Evolutionary conservation across 2,797 vertebrate species (phyloP).

Genomic region (Gila robusta): DNA sequence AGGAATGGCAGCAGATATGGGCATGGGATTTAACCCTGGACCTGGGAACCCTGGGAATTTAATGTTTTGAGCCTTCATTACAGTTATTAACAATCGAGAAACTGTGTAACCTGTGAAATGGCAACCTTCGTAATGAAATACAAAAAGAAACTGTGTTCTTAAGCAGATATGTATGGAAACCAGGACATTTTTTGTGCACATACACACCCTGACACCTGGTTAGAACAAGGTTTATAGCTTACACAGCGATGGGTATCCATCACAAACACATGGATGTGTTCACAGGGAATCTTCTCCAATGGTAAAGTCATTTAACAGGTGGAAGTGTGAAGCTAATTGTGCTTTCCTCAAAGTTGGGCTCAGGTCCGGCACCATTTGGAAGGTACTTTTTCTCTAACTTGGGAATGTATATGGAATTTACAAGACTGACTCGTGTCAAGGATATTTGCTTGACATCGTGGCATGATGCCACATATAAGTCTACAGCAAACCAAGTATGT

Average conservation of each 20-base stretch:
- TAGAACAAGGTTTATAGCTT: slow-evolving; percentile 47
- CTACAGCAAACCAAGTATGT: slow-evolving; percentile 64
- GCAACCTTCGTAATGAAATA: slow-evolving; percentile 51
- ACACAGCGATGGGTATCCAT: slow-evolving; percentile 25
- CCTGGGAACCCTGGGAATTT: slow-evolving; percentile 96
- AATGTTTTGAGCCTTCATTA: slow-evolving; percentile 87
- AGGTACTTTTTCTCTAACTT: slow-evolving; percentile 70
- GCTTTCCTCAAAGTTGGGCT: slow-evolving; percentile 48
- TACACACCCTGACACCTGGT: slow-evolving; percentile 42
- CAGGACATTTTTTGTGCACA: slow-evolving; percentile 55
- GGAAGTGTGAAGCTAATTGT: slow-evolving; percentile 43
- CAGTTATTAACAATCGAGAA: slow-evolving; percentile 52
- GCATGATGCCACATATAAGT: slow-evolving; percentile 41
- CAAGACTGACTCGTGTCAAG: slow-evolving; percentile 76
- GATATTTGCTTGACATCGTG: slow-evolving; percentile 78
- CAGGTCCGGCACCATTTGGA: slow-evolving; percentile 54
- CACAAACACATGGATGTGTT: slow-evolving; percentile 57
- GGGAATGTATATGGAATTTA: slow-evolving; percentile 86
- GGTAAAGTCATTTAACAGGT: slow-evolving; percentile 55
- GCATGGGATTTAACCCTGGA: slow-evolving; percentile 99
- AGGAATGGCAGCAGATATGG: slow-evolving; percentile 91
- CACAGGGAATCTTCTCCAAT: slow-evolving; percentile 53
- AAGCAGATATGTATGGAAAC: slow-evolving; percentile 51
- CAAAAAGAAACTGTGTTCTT: slow-evolving; percentile 49
- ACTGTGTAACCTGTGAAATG: slow-evolving; percentile 61